Conservation (phyloP, 2,888 invertebrate species). For the Cataglyphis livida region DNA sequence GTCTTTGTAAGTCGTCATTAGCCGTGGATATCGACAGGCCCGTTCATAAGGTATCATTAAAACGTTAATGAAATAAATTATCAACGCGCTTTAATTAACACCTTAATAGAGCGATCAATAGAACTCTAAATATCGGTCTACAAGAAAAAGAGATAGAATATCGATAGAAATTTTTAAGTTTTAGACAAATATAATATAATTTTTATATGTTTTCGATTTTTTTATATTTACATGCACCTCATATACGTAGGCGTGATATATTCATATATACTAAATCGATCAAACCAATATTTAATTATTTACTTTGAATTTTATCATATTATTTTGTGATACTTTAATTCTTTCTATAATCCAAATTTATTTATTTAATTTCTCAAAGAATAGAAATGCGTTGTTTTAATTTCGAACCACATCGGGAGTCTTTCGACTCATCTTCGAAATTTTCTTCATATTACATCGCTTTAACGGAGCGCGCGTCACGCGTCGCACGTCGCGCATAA, state of each 20-base stretch:
- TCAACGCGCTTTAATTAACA: not conserved
- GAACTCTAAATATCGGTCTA: not conserved
- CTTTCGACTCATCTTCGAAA: not conserved
- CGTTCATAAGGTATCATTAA: not conserved
- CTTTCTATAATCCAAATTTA: no score
- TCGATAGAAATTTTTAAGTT: not conserved
- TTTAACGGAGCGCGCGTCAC: slow-evolving; percentile 8
- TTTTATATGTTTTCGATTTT: not conserved
- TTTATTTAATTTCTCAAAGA: no score
- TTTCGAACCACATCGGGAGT: not conserved
- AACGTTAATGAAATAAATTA: not conserved
- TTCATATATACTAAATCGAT: not conserved
- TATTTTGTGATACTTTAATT: no score
- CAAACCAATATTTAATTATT: no score
- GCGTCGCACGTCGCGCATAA: slow-evolving; percentile 20
- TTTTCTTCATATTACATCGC: slow-evolving; percentile 34
- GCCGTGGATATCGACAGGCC: not conserved
- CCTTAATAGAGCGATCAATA: not conserved
- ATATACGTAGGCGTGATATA: not conserved
- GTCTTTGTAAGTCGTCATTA: slow-evolving; percentile 28
- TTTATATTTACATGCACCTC: not conserved
- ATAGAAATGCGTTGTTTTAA: no score
- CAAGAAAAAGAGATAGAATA: not conserved
- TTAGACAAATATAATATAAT: not conserved
- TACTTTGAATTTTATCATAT: no score